These are phyloP conservation scores for Callyntrura guangdongensis DNA, from an alignment of 2,888 invertebrate species.

Conservation along the genomic window DNA sequence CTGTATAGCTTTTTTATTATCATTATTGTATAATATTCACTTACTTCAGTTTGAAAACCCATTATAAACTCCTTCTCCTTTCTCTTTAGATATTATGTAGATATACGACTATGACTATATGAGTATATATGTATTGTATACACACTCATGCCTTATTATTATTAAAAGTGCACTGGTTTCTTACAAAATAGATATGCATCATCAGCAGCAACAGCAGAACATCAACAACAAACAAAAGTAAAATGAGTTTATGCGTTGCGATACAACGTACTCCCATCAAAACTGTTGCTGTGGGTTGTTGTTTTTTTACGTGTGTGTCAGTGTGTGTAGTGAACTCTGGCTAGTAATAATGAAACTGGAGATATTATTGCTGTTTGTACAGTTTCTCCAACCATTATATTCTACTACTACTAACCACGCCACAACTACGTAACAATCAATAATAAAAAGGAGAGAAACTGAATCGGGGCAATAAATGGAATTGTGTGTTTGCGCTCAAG, in stretches of 20 bases:
- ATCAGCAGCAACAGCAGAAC: too few relatives aligned
- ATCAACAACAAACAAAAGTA: constrained; percentile 36
- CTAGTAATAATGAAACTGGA: constrained; percentile 46
- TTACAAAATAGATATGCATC: constrained; percentile 55
- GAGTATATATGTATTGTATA: too few relatives aligned
- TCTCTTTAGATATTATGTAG: too few relatives aligned
- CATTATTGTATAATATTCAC: constrained; percentile 66
- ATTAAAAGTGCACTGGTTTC: constrained; percentile 75
- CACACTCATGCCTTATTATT: constrained; percentile 57
- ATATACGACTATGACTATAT: not conserved
- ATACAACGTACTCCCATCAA: constrained; percentile 21
- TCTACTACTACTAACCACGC: not conserved
- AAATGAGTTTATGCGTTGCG: constrained; percentile 23
- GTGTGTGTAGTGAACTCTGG: constrained; percentile 1
- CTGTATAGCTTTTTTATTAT: constrained; percentile 46
- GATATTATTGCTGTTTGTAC: too few relatives aligned
- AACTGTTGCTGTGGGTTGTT: constrained; percentile 15
- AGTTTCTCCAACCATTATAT: not conserved
- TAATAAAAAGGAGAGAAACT: constrained; percentile 43
- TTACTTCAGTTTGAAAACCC: constrained; percentile 5
- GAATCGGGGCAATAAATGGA: constrained; percentile 65
- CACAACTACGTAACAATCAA: constrained; percentile 40
- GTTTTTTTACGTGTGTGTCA: too few relatives aligned
- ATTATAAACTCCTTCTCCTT: too few relatives aligned
- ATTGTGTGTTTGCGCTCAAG: not conserved